A percentile compares a stretch with the other conserved stretches of the same genome.
phyloP scores from a whole-genome alignment of 2,888 invertebrate genomes.

The Drosophila lacicola region DNA sequence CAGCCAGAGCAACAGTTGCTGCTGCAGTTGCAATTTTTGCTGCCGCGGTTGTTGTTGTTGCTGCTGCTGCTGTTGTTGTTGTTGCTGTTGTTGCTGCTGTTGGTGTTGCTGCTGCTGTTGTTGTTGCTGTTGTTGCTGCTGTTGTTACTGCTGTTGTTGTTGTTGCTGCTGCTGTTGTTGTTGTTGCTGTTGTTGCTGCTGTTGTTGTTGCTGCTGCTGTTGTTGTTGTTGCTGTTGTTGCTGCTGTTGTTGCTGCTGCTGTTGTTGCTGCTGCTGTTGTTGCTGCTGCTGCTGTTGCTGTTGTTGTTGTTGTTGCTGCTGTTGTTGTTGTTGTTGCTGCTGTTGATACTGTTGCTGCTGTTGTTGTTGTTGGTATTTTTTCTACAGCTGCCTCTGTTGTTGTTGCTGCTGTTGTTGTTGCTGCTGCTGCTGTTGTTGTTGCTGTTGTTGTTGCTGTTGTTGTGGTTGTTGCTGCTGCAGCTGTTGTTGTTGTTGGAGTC shows the following conservation, averaged over 20 bases:
- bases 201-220: not conserved
- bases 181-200: not conserved
- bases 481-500: slow-evolving; percentile 23
- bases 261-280: not conserved
- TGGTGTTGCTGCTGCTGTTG: not conserved
- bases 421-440: not conserved
- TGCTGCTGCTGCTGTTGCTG: not conserved
- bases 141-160: not conserved
- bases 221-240: not conserved
- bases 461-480: not conserved
- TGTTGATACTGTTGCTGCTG: not conserved
- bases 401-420: not conserved
- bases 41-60: not conserved
- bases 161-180: not conserved
- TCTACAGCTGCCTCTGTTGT: not conserved
- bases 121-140: not conserved
- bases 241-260: not conserved
- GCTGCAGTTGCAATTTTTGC: not conserved
- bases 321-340: not conserved
- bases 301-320: not conserved
- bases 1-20: slow-evolving; percentile 13
- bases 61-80: not conserved
- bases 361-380: too few species aligned
- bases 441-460: not conserved
- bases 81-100: not conserved